Conservation (phyloP, 2,797 vertebrate species). For the Pseudochirops corinnae region DNA sequence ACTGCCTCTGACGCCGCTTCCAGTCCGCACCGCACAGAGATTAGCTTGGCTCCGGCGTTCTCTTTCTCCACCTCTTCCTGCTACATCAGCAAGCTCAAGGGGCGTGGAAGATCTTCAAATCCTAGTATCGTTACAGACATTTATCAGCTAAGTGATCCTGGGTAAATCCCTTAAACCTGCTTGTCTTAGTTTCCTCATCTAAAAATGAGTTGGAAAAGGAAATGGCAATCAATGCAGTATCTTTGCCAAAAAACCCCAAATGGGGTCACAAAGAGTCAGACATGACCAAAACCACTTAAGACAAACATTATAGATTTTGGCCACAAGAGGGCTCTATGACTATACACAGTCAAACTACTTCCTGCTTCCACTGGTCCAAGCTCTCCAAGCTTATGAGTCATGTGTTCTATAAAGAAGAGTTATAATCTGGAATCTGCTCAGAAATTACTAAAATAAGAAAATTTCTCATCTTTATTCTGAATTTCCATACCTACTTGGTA, state of each 20-base stretch:
- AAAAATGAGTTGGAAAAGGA: neutral
- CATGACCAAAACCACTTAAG: neutral
- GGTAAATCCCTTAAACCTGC: neutral
- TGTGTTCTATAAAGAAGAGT: neutral
- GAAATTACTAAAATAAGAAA: too few relatives aligned
- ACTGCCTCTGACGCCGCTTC: too few relatives aligned
- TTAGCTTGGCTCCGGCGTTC: too few relatives aligned
- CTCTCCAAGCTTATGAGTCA: neutral
- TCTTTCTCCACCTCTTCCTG: too few relatives aligned
- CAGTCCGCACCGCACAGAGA: too few relatives aligned
- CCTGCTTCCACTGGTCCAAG: neutral
- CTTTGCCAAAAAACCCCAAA: neutral
- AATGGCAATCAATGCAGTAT: neutral
- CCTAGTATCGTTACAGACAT: too few relatives aligned
- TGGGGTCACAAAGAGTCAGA: neutral
- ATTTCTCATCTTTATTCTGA: neutral
- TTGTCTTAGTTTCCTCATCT: neutral
- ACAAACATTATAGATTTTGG: neutral
- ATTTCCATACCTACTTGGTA: neutral
- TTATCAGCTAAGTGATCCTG: neutral
- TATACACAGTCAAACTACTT: neutral
- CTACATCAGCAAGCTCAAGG: too few relatives aligned
- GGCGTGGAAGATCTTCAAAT: too few relatives aligned
- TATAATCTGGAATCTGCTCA: too few relatives aligned
- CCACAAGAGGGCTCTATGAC: neutral